Percentiles rank a stretch among this genome's conserved stretches.
These are phyloP conservation scores for Cyphomyrmex costatus DNA, from an alignment of 1,140 invertebrate species.

Conservation along the genomic window DNA sequence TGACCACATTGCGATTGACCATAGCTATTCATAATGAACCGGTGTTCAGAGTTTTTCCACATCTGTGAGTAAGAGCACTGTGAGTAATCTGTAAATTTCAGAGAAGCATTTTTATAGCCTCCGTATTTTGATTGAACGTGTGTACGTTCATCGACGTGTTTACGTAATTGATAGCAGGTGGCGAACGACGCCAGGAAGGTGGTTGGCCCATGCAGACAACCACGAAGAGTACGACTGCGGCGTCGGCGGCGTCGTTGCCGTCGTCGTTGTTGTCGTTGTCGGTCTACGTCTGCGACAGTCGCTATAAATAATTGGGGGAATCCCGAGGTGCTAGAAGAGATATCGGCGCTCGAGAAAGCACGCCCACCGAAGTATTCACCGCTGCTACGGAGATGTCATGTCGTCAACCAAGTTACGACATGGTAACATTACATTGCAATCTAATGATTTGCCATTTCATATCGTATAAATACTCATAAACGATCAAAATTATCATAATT, in stretches of 20 bases:
- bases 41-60: no score
- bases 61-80: no score
- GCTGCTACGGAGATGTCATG: neutral
- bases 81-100: no score
- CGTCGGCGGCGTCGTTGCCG: conserved; percentile 21
- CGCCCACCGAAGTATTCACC: conserved; percentile 24
- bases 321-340: conserved; percentile 70
- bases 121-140: neutral
- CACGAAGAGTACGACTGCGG: conserved; percentile 21
- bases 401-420: neutral
- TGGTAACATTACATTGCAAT: neutral
- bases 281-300: conserved; percentile 45
- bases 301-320: conserved; percentile 76
- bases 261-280: conserved; percentile 29
- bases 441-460: neutral
- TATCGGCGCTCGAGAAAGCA: conserved; percentile 46
- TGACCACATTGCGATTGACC: no score
- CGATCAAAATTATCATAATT: neutral
- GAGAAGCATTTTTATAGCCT: neutral
- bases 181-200: conserved; percentile 64
- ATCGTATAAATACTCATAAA: no score
- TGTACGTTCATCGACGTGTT: conserved; percentile 30
- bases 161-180: conserved; percentile 72
- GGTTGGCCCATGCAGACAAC: conserved; percentile 61
- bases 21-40: no score